phyloP scores from a whole-genome alignment of 2,888 invertebrate genomes.

The Cheiracanthium punctorium region DNA sequence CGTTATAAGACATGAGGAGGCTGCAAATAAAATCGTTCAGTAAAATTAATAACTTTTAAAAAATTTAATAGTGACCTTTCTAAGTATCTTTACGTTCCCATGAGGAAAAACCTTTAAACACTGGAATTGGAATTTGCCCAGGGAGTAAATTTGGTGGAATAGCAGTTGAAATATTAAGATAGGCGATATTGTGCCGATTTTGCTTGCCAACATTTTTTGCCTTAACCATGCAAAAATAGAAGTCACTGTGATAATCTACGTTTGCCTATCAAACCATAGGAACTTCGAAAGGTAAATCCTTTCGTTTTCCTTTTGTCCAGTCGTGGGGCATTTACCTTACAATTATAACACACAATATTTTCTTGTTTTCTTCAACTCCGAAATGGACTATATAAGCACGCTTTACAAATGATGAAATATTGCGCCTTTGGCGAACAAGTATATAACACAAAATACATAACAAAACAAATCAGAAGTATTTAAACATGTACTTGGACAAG shows the following conservation, averaged over 20 bases:
- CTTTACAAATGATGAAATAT: not conserved
- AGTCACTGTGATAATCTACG: not conserved
- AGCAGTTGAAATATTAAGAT: not conserved
- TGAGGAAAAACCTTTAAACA: constrained; percentile 4
- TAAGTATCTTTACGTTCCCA: not conserved
- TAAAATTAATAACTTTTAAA: not conserved
- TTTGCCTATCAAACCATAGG: not conserved
- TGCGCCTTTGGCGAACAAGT: not conserved
- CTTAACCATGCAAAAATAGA: not conserved
- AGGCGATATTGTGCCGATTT: not conserved
- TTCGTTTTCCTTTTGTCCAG: constrained; percentile 8
- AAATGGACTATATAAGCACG: not conserved
- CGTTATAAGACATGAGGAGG: not conserved
- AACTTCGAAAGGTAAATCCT: not conserved
- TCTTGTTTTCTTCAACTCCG: not conserved
- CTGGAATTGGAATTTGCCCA: not conserved
- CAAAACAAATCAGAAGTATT: not conserved
- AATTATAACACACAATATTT: not conserved
- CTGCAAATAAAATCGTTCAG: not conserved
- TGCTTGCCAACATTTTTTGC: not conserved
- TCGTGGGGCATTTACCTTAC: not conserved
- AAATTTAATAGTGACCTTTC: not conserved
- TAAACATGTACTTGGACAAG: too few relatives aligned
- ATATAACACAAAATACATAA: not conserved
- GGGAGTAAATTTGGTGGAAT: not conserved